phyloP scores from a whole-genome alignment of 2,113 vertebrate species.

The Calidris pygmaea region DNA sequence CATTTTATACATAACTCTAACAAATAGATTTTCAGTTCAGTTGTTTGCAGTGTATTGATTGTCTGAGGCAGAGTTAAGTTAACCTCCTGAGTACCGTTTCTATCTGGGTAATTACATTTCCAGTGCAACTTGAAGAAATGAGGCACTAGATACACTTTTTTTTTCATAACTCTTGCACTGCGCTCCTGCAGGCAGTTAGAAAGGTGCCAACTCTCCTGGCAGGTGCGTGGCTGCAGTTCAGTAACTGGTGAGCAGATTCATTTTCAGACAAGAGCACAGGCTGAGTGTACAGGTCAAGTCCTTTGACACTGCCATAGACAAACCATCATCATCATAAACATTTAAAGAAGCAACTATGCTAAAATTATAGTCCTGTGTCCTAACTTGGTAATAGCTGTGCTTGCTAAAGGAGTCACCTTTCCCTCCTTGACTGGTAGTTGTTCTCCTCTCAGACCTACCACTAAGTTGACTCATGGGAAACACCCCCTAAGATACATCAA shows the following conservation, averaged over 20 bases:
- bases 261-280: not conserved
- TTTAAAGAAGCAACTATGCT: not conserved
- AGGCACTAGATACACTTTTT: not conserved
- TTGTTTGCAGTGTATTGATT: not conserved
- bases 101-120: not conserved
- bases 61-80: not conserved
- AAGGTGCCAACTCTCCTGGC: rapidly evolving
- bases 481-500: not conserved
- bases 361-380: not conserved
- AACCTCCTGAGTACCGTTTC: not conserved
- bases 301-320: not conserved
- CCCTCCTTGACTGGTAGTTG: not conserved
- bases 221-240: rapidly evolving
- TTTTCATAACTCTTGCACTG: not conserved
- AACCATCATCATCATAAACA: not conserved
- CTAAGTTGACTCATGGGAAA: not conserved
- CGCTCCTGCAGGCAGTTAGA: not conserved
- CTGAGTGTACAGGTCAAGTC: not conserved
- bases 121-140: not conserved
- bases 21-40: not conserved
- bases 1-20: not conserved
- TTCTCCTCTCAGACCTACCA: not conserved
- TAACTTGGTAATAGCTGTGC: not conserved
- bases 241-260: not conserved
- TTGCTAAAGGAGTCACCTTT: not conserved